Conservation (phyloP, 2,888 invertebrate genomes). For the Agrotis puta region DNA sequence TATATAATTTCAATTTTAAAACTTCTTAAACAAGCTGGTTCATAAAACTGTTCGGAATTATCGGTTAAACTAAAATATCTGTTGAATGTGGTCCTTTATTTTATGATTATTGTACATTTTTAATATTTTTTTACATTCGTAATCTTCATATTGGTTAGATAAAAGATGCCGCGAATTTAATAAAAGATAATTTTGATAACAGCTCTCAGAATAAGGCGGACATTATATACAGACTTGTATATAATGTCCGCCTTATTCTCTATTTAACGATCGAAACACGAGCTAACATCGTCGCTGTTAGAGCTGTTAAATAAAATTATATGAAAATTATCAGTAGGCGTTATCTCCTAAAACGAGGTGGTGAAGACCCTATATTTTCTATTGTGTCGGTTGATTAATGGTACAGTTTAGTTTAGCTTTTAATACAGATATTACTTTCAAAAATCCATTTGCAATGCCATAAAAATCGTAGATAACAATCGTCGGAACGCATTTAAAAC, state of each 20-base stretch:
- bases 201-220: constrained; percentile 26
- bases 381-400: constrained; percentile 79
- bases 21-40: constrained; percentile 11
- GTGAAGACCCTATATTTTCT: constrained; percentile 69
- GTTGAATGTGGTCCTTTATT: constrained; percentile 18
- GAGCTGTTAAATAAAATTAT: constrained; percentile 35
- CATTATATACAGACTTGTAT: constrained; percentile 22
- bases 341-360: constrained; percentile 57
- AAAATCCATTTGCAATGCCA: constrained; percentile 85
- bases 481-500: constrained; percentile 81
- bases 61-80: constrained; percentile 7
- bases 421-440: constrained; percentile 85
- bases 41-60: constrained; percentile 9
- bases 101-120: constrained; percentile 13
- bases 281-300: constrained; percentile 21
- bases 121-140: too few relatives aligned
- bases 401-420: constrained; percentile 71
- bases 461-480: constrained; percentile 87
- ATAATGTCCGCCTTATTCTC: constrained; percentile 39
- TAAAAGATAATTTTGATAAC: constrained; percentile 23
- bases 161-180: neutral
- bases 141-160: constrained; percentile 5
- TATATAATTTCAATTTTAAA: constrained; percentile 8
- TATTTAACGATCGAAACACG: constrained; percentile 46
- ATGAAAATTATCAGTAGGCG: constrained; percentile 55